phyloP scores from a whole-genome alignment of 2,888 invertebrate genomes.

The Villa cingulata region DNA sequence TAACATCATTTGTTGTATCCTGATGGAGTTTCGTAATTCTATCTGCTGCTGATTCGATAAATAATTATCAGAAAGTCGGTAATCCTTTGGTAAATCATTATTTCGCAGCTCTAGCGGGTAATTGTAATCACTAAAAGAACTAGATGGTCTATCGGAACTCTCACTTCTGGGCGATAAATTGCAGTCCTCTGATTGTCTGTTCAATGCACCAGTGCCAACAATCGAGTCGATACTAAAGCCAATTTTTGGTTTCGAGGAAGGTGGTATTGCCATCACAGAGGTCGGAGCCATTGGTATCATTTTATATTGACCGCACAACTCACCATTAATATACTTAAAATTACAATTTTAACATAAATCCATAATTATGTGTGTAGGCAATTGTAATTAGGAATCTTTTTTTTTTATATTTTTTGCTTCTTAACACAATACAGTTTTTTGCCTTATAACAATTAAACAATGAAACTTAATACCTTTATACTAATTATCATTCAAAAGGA shows the following conservation, averaged over 20 bases:
- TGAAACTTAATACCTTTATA: too few species aligned
- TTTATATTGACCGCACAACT: conserved; percentile 35
- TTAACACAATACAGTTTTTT: too few species aligned
- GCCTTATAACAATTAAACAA: too few species aligned
- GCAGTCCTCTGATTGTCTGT: conserved; percentile 19
- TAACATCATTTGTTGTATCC: background rate
- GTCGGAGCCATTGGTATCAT: conserved; percentile 94
- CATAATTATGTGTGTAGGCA: too few species aligned
- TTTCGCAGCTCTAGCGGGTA: conserved; percentile 23
- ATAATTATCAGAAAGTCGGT: background rate
- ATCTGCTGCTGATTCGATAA: background rate
- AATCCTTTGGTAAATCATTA: conserved; percentile 5
- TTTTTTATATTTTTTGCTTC: too few species aligned
- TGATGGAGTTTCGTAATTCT: background rate
- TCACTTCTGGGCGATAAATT: conserved; percentile 13
- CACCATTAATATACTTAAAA: conserved; percentile 33
- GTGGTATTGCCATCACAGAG: conserved; percentile 67
- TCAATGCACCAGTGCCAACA: conserved; percentile 44
- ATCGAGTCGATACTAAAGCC: conserved; percentile 92
- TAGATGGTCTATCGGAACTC: conserved; percentile 11
- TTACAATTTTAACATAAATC: background rate
- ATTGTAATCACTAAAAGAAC: conserved; percentile 13
- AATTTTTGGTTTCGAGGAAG: conserved; percentile 70
- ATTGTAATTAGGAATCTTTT: too few species aligned
- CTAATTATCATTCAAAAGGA: too few species aligned